phyloP scores from a whole-genome alignment of 2,888 invertebrate genomes.

The Latrodectus elegans region DNA sequence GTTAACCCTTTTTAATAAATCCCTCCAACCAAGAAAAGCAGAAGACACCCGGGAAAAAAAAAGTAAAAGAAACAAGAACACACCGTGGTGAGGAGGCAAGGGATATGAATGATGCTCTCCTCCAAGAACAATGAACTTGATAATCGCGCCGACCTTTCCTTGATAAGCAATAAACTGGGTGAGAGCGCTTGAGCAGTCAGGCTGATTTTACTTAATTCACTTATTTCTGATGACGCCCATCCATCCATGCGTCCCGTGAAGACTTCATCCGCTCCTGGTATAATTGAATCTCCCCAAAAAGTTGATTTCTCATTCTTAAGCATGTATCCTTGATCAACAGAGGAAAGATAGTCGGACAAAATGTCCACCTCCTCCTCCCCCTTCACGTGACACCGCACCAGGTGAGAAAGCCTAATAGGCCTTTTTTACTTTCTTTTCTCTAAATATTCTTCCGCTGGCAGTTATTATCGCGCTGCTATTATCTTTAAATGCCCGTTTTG shows the following conservation, averaged over 20 bases:
- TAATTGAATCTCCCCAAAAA: conserved; percentile 61
- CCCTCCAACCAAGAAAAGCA: background rate
- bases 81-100: background rate
- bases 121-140: conserved; percentile 59
- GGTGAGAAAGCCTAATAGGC: conserved; percentile 29
- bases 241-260: conserved; percentile 54
- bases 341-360: conserved; percentile 31
- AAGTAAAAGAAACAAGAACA: background rate
- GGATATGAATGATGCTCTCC: background rate
- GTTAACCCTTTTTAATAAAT: background rate
- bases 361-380: background rate
- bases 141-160: conserved; percentile 39
- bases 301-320: conserved; percentile 19
- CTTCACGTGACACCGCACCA: conserved; percentile 20
- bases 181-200: conserved; percentile 53
- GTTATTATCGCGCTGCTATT: conserved; percentile 38
- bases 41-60: background rate
- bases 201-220: conserved; percentile 42
- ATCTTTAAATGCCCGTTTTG: conserved; percentile 46
- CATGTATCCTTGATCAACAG: conserved; percentile 55
- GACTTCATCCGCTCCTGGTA: conserved; percentile 64
- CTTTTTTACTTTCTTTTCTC: conserved; percentile 18
- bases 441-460: conserved; percentile 14
- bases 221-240: conserved; percentile 27
- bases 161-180: conserved; percentile 40